Base-by-base conservation (phyloP, 2,888 invertebrate genomes). In the Aphodius sticticus region DNA sequence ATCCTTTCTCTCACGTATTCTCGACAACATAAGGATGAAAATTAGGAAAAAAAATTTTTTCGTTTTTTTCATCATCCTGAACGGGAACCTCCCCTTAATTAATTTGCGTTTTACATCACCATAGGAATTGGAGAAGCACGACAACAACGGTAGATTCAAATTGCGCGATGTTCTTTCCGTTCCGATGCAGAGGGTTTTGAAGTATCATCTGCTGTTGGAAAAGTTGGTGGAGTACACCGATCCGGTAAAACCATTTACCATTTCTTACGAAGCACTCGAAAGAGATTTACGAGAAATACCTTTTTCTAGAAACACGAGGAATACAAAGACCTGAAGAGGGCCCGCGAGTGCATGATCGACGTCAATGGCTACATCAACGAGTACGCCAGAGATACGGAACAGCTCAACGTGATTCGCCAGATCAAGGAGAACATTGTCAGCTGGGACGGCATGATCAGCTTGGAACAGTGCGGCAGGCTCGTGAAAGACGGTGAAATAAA, bases 341-440 rank as follows among this genome's bases (percentile, higher is more conserved):
- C 99, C 38, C 94, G 97, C 85, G 97, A 98, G 88, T 96, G 97
- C 74, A 99, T 99, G 98, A 94, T 97, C 82, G 99, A 99, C 89
- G 95, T 99, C 69, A 97, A 98, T 4, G 95, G 97, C 86, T 99
- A 97, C 89, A 97, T 99, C 81, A 99, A 99, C 89, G 99, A 99
- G 91, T 97, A 98, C 77, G 99, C 98, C 86, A 91, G 99, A 78
- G 99, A 99, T 90, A 96, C 96, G 79, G 99, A 99, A 88, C 96
- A 96, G 83, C 91, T 98, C 79, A 94, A 95, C 83, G 93, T 98
- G 81, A 96, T 99, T 84, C 93, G 94, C 83, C 96, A 97, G 90
- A 95, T 99, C 77, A 96, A 98, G 91, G 94, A 94, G 86, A 95
- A 95, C 86, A 96, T 97, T 87, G 92, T 94, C 77, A 96, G 96